Base-by-base conservation (phyloP, 2,888 invertebrate species). In the Acrocyrtus sp. region DNA sequence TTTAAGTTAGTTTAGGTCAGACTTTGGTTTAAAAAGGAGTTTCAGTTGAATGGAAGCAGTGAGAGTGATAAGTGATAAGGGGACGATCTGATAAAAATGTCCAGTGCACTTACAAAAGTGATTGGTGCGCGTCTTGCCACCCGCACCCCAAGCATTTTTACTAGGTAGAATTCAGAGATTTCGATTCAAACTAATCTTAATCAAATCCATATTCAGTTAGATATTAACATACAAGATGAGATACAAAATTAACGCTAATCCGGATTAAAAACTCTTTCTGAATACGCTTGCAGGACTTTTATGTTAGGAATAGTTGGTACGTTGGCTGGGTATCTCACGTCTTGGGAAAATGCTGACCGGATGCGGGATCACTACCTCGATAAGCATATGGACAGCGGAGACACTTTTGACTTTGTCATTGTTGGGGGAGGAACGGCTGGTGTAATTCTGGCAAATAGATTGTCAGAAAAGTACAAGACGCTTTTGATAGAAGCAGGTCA, bases 331-430 rank as follows among this genome's bases (percentile, higher is more conserved):
- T 72, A 68, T 17, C 54, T 75, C 4, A 34, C 75, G 3, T 75
- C 75, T 3, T 75, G 75, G 75, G 75, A 75, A 57, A 66, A 72
- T 29, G 47, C 75, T 6, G 75, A 75, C 41, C 47, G 62, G 24
- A 56, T 70, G 29, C 60, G 53, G 53, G 75, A 75, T 41, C 27
- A 21, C n/a, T 67, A 60, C 15, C 45, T 72, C 29, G 75, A 75
- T 19, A 60, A 53, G 27, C 50, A 68, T 58, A 24, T 62, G 45
- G 72, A 75, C 17, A 53, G 47, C 27, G 75, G 72, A 24, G 75
- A 75, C 24, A 68, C 68, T 6, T 75, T 62, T 22, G 75, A 75
- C 56, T 75, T 75, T 19, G 2, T 24, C 19, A 10, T 12, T 17
- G 39, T 54, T 54, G 68, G 67, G 0, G 68, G 60, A 5, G 68